Evolutionary conservation across 2,888 invertebrate genomes (phyloP).

Genomic region (Philereme transversata): DNA sequence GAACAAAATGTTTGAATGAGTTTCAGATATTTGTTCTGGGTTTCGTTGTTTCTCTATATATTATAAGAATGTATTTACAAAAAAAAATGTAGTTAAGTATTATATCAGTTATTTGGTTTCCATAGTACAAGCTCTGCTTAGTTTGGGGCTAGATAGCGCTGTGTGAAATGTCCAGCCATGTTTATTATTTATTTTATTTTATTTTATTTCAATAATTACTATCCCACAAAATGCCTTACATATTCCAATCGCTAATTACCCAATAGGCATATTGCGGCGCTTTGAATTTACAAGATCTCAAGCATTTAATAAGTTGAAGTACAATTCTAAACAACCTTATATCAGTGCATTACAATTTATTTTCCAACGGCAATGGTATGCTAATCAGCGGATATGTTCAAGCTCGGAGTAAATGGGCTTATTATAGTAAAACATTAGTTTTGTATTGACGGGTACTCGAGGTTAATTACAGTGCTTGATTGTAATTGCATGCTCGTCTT

Average conservation of each 20-base stretch:
- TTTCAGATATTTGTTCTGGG: too few species aligned
- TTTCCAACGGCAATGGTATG: neutral
- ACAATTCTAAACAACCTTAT: neutral
- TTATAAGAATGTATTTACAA: too few species aligned
- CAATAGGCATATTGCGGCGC: neutral
- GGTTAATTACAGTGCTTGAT: constrained; percentile 8
- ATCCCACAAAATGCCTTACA: too few species aligned
- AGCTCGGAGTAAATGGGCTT: constrained; percentile 2
- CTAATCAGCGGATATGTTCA: constrained; percentile 2
- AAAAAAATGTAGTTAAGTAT: too few species aligned
- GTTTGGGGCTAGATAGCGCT: too few species aligned
- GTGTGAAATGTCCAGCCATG: too few species aligned
- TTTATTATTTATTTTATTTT: too few species aligned
- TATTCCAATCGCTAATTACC: neutral
- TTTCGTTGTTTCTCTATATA: too few species aligned
- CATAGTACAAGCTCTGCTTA: too few species aligned
- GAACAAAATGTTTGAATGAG: too few species aligned
- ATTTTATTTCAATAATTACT: too few species aligned
- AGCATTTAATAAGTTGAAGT: neutral
- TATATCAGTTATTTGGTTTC: too few species aligned
- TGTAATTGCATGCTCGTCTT: constrained; percentile 12
- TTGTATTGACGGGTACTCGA: constrained; percentile 8
- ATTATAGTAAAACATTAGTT: constrained; percentile 10
- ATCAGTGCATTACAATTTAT: neutral
- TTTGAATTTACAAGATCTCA: constrained; percentile 4